Evolutionary conservation across 1,140 invertebrate species (phyloP).

Genomic region (Musca vetustissima): DNA sequence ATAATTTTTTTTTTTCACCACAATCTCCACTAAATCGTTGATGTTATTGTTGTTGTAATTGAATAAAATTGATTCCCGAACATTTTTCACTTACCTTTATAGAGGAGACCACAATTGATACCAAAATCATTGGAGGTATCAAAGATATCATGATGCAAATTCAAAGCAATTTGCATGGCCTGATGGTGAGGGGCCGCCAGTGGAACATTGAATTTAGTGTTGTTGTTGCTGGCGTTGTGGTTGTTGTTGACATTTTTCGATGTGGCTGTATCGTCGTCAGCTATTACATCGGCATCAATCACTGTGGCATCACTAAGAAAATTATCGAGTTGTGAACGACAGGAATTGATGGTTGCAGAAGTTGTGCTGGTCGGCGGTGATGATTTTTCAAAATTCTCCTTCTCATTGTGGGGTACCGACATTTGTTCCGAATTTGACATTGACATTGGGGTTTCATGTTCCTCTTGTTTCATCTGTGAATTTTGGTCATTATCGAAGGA

Average conservation of each 20-base stretch:
- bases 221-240: not conserved
- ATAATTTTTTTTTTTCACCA: too few relatives aligned
- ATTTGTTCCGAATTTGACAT: too few relatives aligned
- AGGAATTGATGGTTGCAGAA: not conserved
- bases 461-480: too few relatives aligned
- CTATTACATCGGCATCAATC: constrained; percentile 19
- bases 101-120: constrained; percentile 31
- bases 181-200: too few relatives aligned
- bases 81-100: constrained; percentile 32
- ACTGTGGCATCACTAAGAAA: constrained; percentile 28
- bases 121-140: constrained; percentile 26
- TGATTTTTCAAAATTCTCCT: too few relatives aligned
- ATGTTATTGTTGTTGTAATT: too few relatives aligned
- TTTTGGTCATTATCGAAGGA: too few relatives aligned
- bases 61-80: not conserved
- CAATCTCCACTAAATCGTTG: too few relatives aligned
- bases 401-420: too few relatives aligned
- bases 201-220: not conserved
- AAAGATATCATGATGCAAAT: constrained; percentile 33
- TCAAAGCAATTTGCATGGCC: constrained; percentile 26
- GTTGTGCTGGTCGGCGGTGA: not conserved
- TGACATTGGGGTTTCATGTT: too few relatives aligned
- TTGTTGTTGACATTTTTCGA: not conserved
- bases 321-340: constrained; percentile 19
- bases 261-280: not conserved